A percentile compares a stretch with the other conserved stretches of the same genome.
These are phyloP conservation scores for Ceyx margarethae DNA, from an alignment of 2,113 vertebrate genomes.

Conservation along the genomic window DNA sequence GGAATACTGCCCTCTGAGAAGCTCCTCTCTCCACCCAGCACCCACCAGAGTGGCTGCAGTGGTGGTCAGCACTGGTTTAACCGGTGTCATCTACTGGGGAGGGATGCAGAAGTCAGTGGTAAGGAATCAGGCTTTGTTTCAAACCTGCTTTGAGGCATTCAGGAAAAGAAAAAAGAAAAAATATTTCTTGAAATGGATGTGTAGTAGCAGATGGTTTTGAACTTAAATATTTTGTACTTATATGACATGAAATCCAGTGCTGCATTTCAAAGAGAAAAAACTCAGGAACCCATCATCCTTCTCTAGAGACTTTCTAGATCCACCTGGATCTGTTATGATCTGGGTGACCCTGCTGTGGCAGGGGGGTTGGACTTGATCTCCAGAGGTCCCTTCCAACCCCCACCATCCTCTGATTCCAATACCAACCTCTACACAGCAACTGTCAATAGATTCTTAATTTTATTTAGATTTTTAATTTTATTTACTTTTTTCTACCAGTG, in stretches of 20 bases:
- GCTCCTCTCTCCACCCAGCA: neutral
- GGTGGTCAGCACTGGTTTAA: neutral
- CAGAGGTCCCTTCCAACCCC: no score
- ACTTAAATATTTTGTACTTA: neutral
- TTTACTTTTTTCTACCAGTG: no score
- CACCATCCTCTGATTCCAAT: no score
- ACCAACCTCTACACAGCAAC: fast-evolving
- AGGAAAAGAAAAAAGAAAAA: no score
- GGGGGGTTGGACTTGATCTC: no score
- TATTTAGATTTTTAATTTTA: neutral
- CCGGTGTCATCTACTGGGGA: fast-evolving
- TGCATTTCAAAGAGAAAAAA: neutral
- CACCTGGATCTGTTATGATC: no score
- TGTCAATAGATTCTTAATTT: neutral
- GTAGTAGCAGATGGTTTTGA: neutral
- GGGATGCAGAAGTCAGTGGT: neutral
- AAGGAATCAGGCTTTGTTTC: fast-evolving
- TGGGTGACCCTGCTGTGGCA: no score
- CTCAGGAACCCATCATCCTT: neutral
- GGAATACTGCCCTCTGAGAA: neutral
- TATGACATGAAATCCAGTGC: neutral
- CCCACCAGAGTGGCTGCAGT: fast-evolving
- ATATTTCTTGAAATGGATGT: neutral
- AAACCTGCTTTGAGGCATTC: neutral
- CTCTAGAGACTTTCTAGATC: no score